Evolutionary conservation across 1,140 invertebrate species (phyloP).

Genomic region (Saxidomus purpurata): DNA sequence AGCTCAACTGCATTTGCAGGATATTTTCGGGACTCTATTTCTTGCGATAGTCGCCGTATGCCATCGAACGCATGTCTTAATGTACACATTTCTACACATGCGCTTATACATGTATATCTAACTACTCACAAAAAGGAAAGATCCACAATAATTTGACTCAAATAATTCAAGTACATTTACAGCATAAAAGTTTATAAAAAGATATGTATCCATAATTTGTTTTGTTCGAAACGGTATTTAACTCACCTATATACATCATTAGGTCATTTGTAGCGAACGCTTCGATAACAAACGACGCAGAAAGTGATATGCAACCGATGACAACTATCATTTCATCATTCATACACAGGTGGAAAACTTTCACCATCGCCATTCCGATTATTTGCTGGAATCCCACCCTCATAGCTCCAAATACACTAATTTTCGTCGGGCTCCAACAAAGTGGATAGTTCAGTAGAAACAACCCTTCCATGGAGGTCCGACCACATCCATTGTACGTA

Average conservation of each 20-base stretch:
- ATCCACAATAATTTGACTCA: no score
- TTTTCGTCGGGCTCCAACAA: conserved; percentile 2
- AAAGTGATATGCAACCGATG: conserved; percentile 25
- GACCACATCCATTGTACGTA: background rate
- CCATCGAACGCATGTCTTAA: no score
- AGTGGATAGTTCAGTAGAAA: conserved; percentile 26
- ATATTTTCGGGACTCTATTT: no score
- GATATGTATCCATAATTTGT: no score
- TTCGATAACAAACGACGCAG: conserved; percentile 24
- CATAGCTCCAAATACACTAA: conserved; percentile 24
- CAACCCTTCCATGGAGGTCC: conserved; percentile 7
- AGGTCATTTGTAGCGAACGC: conserved; percentile 18
- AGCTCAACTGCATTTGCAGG: no score
- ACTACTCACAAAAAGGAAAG: no score
- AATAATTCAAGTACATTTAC: no score
- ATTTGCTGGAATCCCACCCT: conserved; percentile 26
- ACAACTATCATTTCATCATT: conserved; percentile 39
- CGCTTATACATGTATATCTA: no score
- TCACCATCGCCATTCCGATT: conserved; percentile 37
- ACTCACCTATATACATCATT: conserved; percentile 46
- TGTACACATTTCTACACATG: no score
- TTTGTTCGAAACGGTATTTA: no score
- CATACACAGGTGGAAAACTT: conserved; percentile 35
- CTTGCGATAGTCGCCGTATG: no score
- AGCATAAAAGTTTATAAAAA: no score